Evolutionary conservation across 2,888 invertebrate species (phyloP).

Genomic region (Dinocampus coccinellae): DNA sequence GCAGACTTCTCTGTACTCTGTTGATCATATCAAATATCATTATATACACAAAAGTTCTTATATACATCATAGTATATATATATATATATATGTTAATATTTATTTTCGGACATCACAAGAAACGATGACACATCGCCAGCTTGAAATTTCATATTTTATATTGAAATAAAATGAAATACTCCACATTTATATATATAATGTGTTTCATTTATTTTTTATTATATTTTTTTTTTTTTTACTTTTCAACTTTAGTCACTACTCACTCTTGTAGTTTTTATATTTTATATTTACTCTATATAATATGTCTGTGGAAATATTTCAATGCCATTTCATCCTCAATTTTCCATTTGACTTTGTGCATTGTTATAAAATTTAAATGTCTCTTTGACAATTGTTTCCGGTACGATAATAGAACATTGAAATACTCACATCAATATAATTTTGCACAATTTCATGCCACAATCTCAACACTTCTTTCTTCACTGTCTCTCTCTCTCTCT

Average conservation of each 20-base stretch:
- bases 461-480: too few relatives aligned
- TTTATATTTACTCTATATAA: too few relatives aligned
- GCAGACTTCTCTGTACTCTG: too few relatives aligned
- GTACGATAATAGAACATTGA: not conserved
- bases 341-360: not conserved
- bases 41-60: too few relatives aligned
- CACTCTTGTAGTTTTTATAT: not conserved
- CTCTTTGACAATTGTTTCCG: not conserved
- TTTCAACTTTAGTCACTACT: not conserved
- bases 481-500: too few relatives aligned
- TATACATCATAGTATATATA: not conserved
- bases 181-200: too few relatives aligned
- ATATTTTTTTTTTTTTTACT: not conserved
- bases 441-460: not conserved
- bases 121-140: not conserved
- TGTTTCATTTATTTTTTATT: too few relatives aligned
- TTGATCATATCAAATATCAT: too few relatives aligned
- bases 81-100: slow-evolving; percentile 10
- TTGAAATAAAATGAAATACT: too few relatives aligned
- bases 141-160: not conserved
- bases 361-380: not conserved
- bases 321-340: not conserved
- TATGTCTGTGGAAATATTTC: not conserved
- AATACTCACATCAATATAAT: not conserved
- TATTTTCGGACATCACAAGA: not conserved